Evolutionary conservation across 1,140 invertebrate species (phyloP), one percentile per base, ranked within the genome.

Genomic region (Sycophila sp.): DNA sequence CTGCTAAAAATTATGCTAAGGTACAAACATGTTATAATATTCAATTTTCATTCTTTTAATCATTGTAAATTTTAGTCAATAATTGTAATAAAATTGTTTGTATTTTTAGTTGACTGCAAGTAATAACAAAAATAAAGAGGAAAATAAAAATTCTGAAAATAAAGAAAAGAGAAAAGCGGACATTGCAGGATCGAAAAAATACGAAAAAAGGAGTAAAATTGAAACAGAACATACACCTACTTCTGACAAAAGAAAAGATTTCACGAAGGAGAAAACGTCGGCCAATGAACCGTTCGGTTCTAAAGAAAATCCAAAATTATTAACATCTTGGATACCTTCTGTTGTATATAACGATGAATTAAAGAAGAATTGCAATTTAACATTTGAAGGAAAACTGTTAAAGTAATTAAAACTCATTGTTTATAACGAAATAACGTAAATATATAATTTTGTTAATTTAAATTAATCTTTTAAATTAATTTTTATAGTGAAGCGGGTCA

Each of bases 361-460:
- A 10, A 63, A 30, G 17, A 63, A 63, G 26, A 45, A 49, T n/a
- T 62, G n/a, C 11, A 19, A 28, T 34, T 65, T 65, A 24, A 36
- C n/a, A 28, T 83, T 83, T 49, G 72, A 80, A 56, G 81, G 81
- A 36, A 77, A 76, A 59, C 66, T 83, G 26, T 26, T 77, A 7
- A 79, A 78, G 78, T 79, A 71, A 73, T 47, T n/a, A n/a, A n/a
- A n/a, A n/a, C n/a, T 22, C 55, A 13, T 30, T 19, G 17, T 60
- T 51, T n/a, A n/a, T 45, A 36, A 26, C 5, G 19, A 17, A 22
- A 51, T 56, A 0, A 32, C n/a, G 28, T 24, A 13, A 13, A 28
- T 34, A 10, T 26, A 49, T 26, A 28, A n/a, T n/a, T n/a, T n/a
- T 13, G 15, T 34, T 2, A 42, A 19, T 4, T 0, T 7, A 10